These are phyloP conservation scores for Allolobophora icterica DNA, from an alignment of 2,888 invertebrate genomes.

Conservation along the genomic window DNA sequence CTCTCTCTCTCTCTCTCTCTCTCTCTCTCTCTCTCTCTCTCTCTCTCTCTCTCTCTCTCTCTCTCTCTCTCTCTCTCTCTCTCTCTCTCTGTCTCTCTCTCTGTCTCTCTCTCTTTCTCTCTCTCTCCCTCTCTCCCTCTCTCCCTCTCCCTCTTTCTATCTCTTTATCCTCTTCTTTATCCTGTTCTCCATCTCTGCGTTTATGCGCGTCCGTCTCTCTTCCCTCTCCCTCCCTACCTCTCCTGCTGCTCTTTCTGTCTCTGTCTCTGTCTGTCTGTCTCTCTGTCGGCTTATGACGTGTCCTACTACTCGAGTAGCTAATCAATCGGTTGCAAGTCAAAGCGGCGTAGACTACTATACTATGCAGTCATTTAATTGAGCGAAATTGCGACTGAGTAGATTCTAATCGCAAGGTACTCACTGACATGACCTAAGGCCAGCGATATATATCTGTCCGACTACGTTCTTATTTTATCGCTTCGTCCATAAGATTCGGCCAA, in stretches of 20 bases:
- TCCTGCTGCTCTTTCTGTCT: too few relatives aligned
- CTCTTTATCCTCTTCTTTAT: too few relatives aligned
- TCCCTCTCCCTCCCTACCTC: too few relatives aligned
- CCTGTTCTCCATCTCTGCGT: too few relatives aligned
- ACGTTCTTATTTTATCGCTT: not conserved
- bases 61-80: too few relatives aligned
- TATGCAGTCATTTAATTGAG: not conserved
- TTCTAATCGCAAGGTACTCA: not conserved
- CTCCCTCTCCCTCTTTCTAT: too few relatives aligned
- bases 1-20: too few relatives aligned
- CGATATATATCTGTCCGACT: not conserved
- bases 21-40: too few relatives aligned
- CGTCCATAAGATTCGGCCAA: not conserved
- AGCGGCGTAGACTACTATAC: not conserved
- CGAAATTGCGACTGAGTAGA: not conserved
- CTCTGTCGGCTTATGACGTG: not conserved
- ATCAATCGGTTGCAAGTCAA: not conserved
- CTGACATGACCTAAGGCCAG: not conserved
- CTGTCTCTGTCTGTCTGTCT: not conserved
- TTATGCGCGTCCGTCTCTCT: too few relatives aligned
- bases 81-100: not conserved
- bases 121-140: too few relatives aligned
- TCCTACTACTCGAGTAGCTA: not conserved
- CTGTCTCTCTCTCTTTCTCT: too few relatives aligned
- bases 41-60: too few relatives aligned